Evolutionary conservation across 2,113 vertebrate genomes (phyloP).

Genomic region (Craseonycteris thonglongyai): DNA sequence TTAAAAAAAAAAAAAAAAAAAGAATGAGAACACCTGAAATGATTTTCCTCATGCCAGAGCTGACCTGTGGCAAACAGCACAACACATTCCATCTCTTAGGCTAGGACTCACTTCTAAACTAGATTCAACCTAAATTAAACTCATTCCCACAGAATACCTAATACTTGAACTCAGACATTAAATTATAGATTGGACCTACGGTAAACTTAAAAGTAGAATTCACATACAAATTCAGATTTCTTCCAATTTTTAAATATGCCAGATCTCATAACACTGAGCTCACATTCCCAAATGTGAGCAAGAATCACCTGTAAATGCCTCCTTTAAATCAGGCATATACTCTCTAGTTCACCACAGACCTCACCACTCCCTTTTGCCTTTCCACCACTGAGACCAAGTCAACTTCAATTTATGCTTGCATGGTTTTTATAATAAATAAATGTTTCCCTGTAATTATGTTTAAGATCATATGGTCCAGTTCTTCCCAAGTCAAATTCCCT

Average conservation of each 20-base stretch:
- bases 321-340: background rate
- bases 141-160: background rate
- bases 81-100: background rate
- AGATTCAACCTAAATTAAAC: background rate
- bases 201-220: slow-evolving; percentile 9
- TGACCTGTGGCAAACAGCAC: background rate
- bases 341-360: background rate
- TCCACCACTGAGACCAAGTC: background rate
- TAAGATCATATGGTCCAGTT: background rate
- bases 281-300: background rate
- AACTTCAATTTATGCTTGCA: background rate
- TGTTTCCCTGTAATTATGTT: background rate
- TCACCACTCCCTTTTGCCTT: background rate
- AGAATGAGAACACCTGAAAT: background rate
- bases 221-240: background rate
- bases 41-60: background rate
- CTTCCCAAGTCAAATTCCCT: background rate
- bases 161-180: background rate
- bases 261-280: background rate
- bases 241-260: background rate
- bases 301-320: background rate
- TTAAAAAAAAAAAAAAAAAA: too few relatives aligned
- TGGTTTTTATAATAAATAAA: background rate
- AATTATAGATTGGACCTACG: background rate
- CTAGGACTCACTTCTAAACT: background rate